Percentiles rank a stretch among this genome's conserved stretches.
phyloP scores from a whole-genome alignment of 2,888 invertebrate genomes.

The Eristalis intricaria region DNA sequence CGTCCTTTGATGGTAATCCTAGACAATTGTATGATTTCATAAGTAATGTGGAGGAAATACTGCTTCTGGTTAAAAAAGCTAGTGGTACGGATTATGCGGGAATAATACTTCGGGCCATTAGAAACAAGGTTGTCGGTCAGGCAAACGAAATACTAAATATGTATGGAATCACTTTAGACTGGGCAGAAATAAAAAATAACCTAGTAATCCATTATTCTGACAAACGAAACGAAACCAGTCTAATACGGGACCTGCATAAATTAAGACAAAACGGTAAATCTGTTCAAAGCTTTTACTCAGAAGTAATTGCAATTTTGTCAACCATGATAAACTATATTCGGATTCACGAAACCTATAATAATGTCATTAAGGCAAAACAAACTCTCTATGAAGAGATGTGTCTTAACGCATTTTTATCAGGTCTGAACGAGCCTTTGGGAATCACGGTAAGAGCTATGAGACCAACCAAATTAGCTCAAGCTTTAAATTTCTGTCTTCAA shows the following conservation, averaged over 20 bases:
- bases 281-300: too few relatives aligned
- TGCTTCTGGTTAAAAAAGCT: too few relatives aligned
- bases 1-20: neutral
- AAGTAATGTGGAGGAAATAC: too few relatives aligned
- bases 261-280: too few relatives aligned
- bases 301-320: too few relatives aligned
- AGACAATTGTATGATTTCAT: too few relatives aligned
- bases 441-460: conserved; percentile 71
- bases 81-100: conserved; percentile 12
- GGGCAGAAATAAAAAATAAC: conserved; percentile 62
- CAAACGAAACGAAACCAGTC: conserved; percentile 39
- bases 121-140: conserved; percentile 66
- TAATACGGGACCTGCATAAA: conserved; percentile 54
- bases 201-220: conserved; percentile 62
- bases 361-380: conserved; percentile 63
- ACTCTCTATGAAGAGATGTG: too few relatives aligned
- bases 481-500: conserved; percentile 56
- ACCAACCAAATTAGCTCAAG: conserved; percentile 60
- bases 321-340: too few relatives aligned
- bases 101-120: conserved; percentile 54
- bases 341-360: neutral
- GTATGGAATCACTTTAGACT: too few relatives aligned
- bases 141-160: too few relatives aligned
- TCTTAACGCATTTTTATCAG: too few relatives aligned
- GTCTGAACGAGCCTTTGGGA: conserved; percentile 68